phyloP scores from a whole-genome alignment of 2,888 invertebrate species.

The Allygus modestus region DNA sequence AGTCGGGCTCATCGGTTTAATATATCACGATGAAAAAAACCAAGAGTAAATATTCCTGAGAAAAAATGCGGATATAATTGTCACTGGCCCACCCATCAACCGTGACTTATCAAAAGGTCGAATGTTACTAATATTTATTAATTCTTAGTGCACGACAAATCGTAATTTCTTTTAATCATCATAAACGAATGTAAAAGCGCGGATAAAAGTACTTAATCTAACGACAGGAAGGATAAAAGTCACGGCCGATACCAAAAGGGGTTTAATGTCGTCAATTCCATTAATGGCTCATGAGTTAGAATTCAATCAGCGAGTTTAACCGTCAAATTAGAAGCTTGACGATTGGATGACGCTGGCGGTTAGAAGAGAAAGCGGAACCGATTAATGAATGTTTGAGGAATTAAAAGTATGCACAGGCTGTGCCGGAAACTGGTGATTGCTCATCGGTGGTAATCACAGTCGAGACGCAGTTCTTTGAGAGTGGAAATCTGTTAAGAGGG shows the following conservation, averaged over 20 bases:
- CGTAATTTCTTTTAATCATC: neutral
- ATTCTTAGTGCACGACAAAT: too few species aligned
- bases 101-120: too few species aligned
- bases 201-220: neutral
- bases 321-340: constrained; percentile 40
- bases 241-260: constrained; percentile 9
- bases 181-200: neutral
- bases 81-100: too few species aligned
- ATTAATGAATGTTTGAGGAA: constrained; percentile 19
- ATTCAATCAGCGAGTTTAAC: constrained; percentile 35
- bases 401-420: neutral
- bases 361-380: constrained; percentile 25
- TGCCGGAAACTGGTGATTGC: neutral
- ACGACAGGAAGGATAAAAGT: constrained; percentile 38
- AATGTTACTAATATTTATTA: too few species aligned
- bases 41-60: too few species aligned
- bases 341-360: neutral
- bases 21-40: too few species aligned
- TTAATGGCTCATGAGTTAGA: neutral
- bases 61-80: too few species aligned
- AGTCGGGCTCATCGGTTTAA: too few species aligned
- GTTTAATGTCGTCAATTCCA: constrained; percentile 24
- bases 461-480: neutral
- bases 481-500: constrained; percentile 39
- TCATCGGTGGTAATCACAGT: neutral